Base-by-base conservation (phyloP, 1,140 invertebrate genomes). In the Trichonephila clavata region DNA sequence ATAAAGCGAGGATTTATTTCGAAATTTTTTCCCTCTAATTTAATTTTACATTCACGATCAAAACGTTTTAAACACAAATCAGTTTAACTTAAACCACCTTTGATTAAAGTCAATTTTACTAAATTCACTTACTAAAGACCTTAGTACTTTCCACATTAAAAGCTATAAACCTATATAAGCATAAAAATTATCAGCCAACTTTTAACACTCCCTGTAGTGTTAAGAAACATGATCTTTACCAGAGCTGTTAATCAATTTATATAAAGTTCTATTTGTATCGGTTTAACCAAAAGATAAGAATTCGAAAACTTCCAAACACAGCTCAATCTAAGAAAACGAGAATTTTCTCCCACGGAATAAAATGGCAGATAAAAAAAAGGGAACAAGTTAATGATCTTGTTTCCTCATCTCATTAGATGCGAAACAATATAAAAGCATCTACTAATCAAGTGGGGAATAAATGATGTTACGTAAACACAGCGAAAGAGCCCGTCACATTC, bases 381-480 rank as follows among this genome's bases (percentile, higher is more conserved):
- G 71, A 77, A 77, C 27, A 77, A 77, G 71, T 32, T 77, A 32
- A 77, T 39, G 71, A 77, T 77, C 27, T 77, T 77, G 71, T 39
- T 77, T 77, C 16, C 71, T 18, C n/a, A 77, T 77, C 71, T 77
- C 71, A 77, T 77, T 77, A 77, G 32, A 77, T 77, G 71, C 13
- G 71, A 13, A 77, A 39, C 27, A 77, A 18, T 27, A 77, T 77
- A 77, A 77, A 77, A 77, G 18, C 71, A 77, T 77, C 71, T 32
- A 16, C 27, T 39, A 77, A 77, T 77, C 71, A 77, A 77, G 32
- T 77, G 71, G 3, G 27, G 71, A 39, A 77, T 77, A 77, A 77
- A 77, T 77, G 32, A 77, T 77, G 27, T 27, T 32, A 6, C 10
- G 71, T 77, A 77, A 77, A 77, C 27, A 77, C 5, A 39, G 32